phyloP scores from a whole-genome alignment of 2,888 invertebrate genomes.

The Timandra comae region DNA sequence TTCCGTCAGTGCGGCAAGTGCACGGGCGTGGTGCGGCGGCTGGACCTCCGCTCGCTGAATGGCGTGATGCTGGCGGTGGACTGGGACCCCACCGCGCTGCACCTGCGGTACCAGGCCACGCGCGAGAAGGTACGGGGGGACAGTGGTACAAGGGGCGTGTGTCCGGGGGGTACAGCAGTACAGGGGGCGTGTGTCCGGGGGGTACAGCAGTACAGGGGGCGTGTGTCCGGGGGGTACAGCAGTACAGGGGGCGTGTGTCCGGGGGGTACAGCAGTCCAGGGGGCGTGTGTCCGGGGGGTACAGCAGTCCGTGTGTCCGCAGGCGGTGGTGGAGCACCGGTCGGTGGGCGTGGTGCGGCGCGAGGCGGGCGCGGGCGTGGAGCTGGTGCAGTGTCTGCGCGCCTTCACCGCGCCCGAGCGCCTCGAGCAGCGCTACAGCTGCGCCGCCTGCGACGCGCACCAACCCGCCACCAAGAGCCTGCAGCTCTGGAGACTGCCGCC shows the following conservation, averaged over 20 bases:
- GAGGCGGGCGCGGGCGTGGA: conserved; percentile 89
- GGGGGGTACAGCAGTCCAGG: too few species aligned
- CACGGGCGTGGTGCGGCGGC: conserved; percentile 16
- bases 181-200: too few species aligned
- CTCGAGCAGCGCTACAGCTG: conserved; percentile 92
- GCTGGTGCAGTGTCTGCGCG: conserved; percentile 88
- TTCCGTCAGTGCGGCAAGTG: conserved; percentile 20
- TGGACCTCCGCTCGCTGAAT: conserved; percentile 18
- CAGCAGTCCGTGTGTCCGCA: too few species aligned
- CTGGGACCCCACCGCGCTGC: conserved; percentile 96
- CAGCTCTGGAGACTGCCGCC: conserved; percentile 95
- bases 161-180: too few species aligned
- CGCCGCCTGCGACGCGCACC: conserved; percentile 87
- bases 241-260: too few species aligned
- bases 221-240: too few species aligned
- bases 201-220: too few species aligned
- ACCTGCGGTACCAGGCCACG: conserved; percentile 89
- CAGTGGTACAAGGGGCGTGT: too few species aligned
- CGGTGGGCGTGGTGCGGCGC: conserved; percentile 81
- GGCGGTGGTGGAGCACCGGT: conserved; percentile 86
- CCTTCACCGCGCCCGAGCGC: conserved; percentile 92
- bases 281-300: too few species aligned
- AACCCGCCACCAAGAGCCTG: conserved; percentile 91
- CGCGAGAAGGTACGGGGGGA: conserved; percentile 63
- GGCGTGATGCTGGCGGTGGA: conserved; percentile 84